Base-by-base conservation (phyloP, 2,113 vertebrate species). In the Urocolius indicus region DNA sequence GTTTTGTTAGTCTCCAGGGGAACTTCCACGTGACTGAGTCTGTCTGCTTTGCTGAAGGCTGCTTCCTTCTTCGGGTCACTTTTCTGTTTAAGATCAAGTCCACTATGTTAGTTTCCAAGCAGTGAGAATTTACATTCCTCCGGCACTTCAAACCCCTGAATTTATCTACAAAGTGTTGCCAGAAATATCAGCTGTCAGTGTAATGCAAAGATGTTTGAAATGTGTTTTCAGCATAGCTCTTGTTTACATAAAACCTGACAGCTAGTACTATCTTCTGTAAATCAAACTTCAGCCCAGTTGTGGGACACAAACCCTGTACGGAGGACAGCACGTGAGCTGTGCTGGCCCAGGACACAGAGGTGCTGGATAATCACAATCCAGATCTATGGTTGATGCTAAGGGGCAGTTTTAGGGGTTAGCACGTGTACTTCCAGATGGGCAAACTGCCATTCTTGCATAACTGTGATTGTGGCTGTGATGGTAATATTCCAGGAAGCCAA, bases 1-100 rank as follows among this genome's bases (percentile, higher is more conserved):
- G 63, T 77, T 92, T 77, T 32, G 43, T 77, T 77, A 13, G 26
- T 84, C 68, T 63, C 26, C 79, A 81, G 83, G 86, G 86, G 36
- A 81, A 45, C 68, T 97, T 94, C 63, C 38, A 43, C 85, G 62
- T 92, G 92, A 90, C 32, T 81, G 88, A 71, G 23, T 62, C 72
- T 85, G 49, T 65, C 11, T 82, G 63, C 78, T 90, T 86, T 88
- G 92, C 94, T 94, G 67, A 94, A 88, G 92, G 63, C 83, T 80
- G n/a, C 74, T 94, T 86, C n/a, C 43, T 83, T 51, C 85, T 88
- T 93, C 94, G 66, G 68, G 24, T 77, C 4, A 2, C 51, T 88
- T 69, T 75, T 69, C 24, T 90, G 30, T 83, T 85, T 85, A 90
- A 93, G 52, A 87, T 69, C 45, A 76, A 77, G 55, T 72, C 62